phyloP scores from a whole-genome alignment of 2,113 vertebrate species.

The Trogon surrucura region DNA sequence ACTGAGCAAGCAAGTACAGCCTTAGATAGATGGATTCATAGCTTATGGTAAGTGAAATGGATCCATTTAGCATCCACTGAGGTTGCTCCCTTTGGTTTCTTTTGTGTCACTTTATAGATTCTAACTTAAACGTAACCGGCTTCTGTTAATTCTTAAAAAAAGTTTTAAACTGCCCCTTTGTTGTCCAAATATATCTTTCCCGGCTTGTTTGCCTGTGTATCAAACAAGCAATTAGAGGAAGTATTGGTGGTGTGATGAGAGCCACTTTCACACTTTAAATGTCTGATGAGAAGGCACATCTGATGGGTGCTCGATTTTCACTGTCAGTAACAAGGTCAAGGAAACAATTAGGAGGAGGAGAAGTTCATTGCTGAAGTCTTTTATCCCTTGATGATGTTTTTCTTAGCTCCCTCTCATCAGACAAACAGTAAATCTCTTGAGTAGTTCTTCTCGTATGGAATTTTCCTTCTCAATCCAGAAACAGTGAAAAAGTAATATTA shows the following conservation, averaged over 20 bases:
- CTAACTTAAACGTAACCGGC: background rate
- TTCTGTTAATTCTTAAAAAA: background rate
- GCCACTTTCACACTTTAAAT: background rate
- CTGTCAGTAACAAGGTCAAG: background rate
- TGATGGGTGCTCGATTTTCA: background rate
- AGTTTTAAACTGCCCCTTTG: background rate
- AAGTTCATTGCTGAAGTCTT: background rate
- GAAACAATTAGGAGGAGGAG: background rate
- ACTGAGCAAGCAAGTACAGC: background rate
- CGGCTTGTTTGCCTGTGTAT: background rate
- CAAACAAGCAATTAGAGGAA: background rate
- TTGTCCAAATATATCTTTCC: background rate
- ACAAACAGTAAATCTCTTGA: background rate
- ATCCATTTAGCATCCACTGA: background rate
- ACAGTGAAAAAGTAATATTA: background rate
- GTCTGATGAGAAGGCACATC: background rate
- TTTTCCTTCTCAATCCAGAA: slow-evolving; percentile 1
- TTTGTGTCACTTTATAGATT: background rate
- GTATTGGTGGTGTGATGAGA: background rate
- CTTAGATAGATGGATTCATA: background rate
- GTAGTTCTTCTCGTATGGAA: background rate
- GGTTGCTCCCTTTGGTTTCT: background rate
- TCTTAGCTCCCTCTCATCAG: background rate
- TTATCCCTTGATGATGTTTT: background rate
- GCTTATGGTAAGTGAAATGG: background rate